phyloP scores from a whole-genome alignment of 2,888 invertebrate species.

The Aphrophora alni region DNA sequence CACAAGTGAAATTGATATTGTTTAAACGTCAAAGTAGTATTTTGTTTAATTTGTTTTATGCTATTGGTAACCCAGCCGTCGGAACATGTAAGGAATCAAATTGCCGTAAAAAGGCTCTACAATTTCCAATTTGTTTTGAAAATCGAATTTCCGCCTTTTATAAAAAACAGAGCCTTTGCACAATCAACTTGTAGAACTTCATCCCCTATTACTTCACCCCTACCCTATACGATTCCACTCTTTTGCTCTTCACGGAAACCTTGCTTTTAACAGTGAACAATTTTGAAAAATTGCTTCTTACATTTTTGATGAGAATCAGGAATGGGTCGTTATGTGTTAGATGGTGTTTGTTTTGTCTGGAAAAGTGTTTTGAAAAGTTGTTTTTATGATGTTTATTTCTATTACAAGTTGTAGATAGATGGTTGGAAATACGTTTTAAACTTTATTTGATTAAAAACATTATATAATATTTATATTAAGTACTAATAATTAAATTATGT shows the following conservation, averaged over 20 bases:
- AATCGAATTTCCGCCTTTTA: slow-evolving; percentile 30
- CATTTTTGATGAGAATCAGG: slow-evolving; percentile 32
- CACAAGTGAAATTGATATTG: background rate
- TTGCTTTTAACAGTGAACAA: slow-evolving; percentile 29
- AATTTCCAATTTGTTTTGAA: slow-evolving; percentile 29
- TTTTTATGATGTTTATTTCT: too few relatives aligned
- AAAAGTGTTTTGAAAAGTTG: too few relatives aligned
- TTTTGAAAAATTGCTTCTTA: slow-evolving; percentile 40
- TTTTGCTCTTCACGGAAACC: background rate
- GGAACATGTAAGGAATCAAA: background rate
- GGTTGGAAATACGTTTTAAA: too few relatives aligned
- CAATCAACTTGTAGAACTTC: slow-evolving; percentile 34
- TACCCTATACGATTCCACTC: background rate
- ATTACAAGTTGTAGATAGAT: too few relatives aligned
- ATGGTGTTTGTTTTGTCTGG: too few relatives aligned
- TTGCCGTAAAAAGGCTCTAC: background rate
- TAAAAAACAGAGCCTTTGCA: slow-evolving; percentile 16
- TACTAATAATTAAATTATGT: too few relatives aligned
- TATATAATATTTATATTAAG: too few relatives aligned
- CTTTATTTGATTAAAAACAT: too few relatives aligned
- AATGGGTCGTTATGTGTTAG: background rate
- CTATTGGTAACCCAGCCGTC: too few relatives aligned
- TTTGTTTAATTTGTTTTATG: background rate
- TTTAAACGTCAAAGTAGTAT: background rate
- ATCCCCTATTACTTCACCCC: slow-evolving; percentile 3